A percentile compares a stretch with the other conserved stretches of the same genome.
Conservation (phyloP, 2,113 vertebrate species). For the Plecturocebus donacophilus region DNA sequence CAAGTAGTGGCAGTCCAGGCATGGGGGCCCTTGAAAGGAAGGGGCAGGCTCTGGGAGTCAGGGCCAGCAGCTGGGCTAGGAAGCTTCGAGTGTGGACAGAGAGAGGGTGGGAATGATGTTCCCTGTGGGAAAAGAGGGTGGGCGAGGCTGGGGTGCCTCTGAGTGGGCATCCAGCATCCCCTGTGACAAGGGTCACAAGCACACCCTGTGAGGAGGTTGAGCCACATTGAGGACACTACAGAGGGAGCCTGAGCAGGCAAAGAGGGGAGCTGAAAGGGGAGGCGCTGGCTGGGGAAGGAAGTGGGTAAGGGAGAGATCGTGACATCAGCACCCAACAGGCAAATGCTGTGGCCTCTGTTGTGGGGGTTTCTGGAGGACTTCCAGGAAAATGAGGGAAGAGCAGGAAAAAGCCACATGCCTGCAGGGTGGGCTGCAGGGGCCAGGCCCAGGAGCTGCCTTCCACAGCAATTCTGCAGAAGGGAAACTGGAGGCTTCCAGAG, state of each 20-base stretch:
- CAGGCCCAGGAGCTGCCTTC: not conserved
- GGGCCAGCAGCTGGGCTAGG: not conserved
- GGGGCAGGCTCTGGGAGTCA: not conserved
- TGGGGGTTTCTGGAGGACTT: not conserved
- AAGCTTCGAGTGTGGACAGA: not conserved
- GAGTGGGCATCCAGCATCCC: not conserved
- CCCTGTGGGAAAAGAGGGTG: not conserved
- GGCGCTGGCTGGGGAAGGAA: not conserved
- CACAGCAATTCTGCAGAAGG: not conserved
- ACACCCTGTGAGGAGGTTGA: not conserved
- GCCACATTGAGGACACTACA: not conserved
- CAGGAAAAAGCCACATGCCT: not conserved
- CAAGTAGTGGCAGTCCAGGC: not conserved
- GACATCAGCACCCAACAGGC: not conserved
- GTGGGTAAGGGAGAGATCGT: slow-evolving; percentile 23
- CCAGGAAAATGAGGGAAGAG: not conserved
- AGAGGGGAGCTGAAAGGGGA: not conserved
- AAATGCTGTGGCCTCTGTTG: not conserved
- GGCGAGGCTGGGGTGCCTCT: not conserved
- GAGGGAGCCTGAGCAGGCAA: not conserved
- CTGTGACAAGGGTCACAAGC: too few relatives aligned
- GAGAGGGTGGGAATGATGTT: not conserved
- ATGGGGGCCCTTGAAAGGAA: fast-evolving
- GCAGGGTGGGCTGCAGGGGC: not conserved
- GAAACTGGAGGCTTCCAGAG: not conserved